Evolutionary conservation across 2,113 vertebrate species (phyloP).

Genomic region (Cyanoramphus novaezelandiae): DNA sequence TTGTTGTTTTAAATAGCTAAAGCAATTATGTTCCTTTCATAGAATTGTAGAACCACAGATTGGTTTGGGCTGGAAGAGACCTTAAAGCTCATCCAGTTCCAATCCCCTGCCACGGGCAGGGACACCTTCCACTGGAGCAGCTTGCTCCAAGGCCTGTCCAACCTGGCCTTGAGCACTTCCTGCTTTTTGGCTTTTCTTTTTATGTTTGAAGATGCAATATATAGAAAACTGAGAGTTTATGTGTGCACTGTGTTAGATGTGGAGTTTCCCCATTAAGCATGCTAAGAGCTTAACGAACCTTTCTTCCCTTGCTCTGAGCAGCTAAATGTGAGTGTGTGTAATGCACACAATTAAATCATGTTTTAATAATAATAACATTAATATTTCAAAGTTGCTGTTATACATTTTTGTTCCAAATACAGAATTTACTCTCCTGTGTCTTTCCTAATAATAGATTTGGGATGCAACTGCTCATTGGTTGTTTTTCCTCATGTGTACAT

Average conservation of each 20-base stretch:
- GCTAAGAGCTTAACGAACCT: neutral
- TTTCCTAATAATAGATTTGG: neutral
- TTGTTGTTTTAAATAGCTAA: neutral
- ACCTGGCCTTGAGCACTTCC: neutral
- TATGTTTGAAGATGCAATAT: neutral
- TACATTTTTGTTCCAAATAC: neutral
- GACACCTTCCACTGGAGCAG: neutral
- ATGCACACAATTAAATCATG: neutral
- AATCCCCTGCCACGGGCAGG: neutral
- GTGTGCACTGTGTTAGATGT: neutral
- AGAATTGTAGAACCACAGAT: neutral
- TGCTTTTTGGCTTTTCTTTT: neutral
- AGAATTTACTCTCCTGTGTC: neutral
- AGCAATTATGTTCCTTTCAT: neutral
- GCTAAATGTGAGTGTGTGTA: rapidly evolving
- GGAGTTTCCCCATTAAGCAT: neutral
- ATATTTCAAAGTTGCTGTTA: neutral
- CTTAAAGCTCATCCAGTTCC: neutral
- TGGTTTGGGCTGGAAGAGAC: neutral
- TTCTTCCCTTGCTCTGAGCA: neutral
- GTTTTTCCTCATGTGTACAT: neutral
- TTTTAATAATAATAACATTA: neutral
- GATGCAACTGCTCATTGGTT: neutral
- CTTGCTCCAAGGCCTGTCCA: neutral
- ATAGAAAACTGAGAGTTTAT: neutral